phyloP scores from a whole-genome alignment of 1,140 invertebrate genomes.

The Steinernema feltiae region DNA sequence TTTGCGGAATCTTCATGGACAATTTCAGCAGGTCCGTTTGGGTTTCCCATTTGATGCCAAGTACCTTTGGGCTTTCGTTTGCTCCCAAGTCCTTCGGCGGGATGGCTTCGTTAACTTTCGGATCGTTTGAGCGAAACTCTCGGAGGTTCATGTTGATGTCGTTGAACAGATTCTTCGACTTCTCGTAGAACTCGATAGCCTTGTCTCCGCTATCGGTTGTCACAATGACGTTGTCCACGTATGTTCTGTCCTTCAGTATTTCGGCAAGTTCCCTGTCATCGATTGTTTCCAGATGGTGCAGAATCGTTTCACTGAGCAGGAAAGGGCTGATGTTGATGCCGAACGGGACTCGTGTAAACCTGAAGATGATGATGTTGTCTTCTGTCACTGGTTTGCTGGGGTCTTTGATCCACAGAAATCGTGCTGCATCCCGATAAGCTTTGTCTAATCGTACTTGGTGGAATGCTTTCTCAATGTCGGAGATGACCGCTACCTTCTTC shows the following conservation, averaged over 20 bases:
- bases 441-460: slow-evolving; percentile 25
- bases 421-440: slow-evolving; percentile 23
- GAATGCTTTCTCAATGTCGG: slow-evolving; percentile 34
- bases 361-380: neutral
- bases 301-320: slow-evolving; percentile 13
- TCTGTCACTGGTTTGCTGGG: neutral
- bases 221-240: neutral
- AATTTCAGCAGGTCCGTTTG: neutral
- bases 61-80: neutral
- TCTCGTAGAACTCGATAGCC: neutral
- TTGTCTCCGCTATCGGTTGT: neutral
- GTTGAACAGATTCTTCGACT: neutral
- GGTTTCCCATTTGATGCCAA: neutral
- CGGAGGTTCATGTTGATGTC: neutral
- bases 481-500: neutral
- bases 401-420: slow-evolving; percentile 36
- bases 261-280: neutral
- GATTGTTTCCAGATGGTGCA: neutral
- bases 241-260: neutral
- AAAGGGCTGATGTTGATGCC: slow-evolving; percentile 28
- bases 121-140: neutral
- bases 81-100: neutral
- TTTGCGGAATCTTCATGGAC: neutral
- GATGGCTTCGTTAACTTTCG: neutral
- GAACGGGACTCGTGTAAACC: slow-evolving; percentile 29